phyloP scores from a whole-genome alignment of 2,113 vertebrate genomes.

The Oxyura jamaicensis region DNA sequence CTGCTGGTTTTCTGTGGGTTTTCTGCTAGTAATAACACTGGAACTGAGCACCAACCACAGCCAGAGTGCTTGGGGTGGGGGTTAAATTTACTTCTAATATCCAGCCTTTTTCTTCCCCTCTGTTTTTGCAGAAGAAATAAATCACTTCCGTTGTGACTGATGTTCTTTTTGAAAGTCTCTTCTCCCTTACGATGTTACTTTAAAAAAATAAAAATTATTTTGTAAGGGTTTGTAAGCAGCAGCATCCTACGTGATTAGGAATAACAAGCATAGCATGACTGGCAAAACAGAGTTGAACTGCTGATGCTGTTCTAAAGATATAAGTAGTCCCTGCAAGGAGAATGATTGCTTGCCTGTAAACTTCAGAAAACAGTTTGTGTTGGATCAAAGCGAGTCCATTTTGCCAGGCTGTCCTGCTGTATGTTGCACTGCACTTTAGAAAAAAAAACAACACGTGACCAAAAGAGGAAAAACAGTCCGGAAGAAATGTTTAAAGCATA shows the following conservation, averaged over 20 bases:
- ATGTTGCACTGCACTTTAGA: neutral
- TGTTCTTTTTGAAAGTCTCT: neutral
- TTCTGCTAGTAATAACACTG: neutral
- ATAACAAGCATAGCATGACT: neutral
- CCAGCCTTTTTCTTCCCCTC: neutral
- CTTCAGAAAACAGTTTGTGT: neutral
- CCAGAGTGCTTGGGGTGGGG: neutral
- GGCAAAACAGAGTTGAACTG: neutral
- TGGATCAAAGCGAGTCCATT: neutral
- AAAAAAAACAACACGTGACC: neutral
- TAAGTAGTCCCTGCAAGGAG: fast-evolving
- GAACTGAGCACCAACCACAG: neutral
- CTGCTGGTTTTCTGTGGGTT: neutral
- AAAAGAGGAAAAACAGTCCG: neutral
- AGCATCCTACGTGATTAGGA: neutral
- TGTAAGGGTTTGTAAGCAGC: fast-evolving
- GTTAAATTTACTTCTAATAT: neutral
- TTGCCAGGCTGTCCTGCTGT: neutral
- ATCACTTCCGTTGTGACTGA: neutral
- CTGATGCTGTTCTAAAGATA: neutral
- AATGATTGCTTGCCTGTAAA: neutral
- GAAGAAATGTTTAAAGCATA: neutral
- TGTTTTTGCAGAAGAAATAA: neutral
- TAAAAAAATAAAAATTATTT: neutral
- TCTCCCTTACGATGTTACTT: neutral